Evolutionary conservation across 2,888 invertebrate species (phyloP).

Genomic region (Amphipyra berbera): DNA sequence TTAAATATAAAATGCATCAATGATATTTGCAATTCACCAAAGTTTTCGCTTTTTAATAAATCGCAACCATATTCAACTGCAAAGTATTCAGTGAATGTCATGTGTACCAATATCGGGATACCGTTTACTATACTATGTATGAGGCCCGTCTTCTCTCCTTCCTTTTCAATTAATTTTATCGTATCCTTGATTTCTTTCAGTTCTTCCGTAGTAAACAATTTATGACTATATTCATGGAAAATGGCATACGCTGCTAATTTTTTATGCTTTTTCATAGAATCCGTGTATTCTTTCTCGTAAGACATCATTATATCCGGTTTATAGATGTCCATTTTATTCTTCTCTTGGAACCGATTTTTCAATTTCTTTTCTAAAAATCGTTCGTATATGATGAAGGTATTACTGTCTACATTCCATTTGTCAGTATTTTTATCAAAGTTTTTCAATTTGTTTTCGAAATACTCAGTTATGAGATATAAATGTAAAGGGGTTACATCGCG

Average conservation of each 20-base stretch:
- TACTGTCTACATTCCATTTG: conserved; percentile 43
- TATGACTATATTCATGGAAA: conserved; percentile 5
- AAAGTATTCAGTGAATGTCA: too few species aligned
- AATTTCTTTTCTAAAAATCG: conserved; percentile 41
- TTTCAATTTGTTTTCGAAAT: neutral
- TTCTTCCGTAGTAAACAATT: neutral
- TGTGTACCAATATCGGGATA: too few species aligned
- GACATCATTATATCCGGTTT: conserved; percentile 12
- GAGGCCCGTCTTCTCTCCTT: too few species aligned
- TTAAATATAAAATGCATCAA: conserved; percentile 26
- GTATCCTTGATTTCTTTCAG: too few species aligned
- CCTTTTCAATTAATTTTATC: too few species aligned
- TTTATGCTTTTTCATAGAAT: conserved; percentile 23
- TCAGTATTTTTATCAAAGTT: neutral
- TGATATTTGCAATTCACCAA: neutral
- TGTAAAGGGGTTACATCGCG: conserved; percentile 21
- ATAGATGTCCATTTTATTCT: too few species aligned
- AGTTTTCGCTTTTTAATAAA: conserved; percentile 1
- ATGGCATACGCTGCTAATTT: conserved; percentile 38
- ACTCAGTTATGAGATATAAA: conserved; percentile 33
- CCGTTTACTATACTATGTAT: too few species aligned
- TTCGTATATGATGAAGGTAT: conserved; percentile 40
- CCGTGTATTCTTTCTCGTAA: conserved; percentile 11
- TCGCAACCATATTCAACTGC: too few species aligned
- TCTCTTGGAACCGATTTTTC: too few species aligned